Evolutionary conservation across 2,888 invertebrate genomes (phyloP), one percentile per base, ranked within the genome.

Genomic region (Carterocephalus palaemon): DNA sequence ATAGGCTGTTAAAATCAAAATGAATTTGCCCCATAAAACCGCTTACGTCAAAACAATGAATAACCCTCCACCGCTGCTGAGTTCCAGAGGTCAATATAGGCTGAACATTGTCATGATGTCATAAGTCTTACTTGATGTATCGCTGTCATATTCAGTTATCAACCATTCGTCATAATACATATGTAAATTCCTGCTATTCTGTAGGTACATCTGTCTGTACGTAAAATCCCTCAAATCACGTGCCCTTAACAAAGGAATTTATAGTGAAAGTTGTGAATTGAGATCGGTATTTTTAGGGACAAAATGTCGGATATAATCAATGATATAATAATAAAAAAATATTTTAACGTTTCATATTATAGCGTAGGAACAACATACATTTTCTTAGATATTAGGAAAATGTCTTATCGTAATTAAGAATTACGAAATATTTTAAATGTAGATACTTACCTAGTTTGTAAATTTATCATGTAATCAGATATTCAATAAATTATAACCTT

Each of bases 101-200:
- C 58, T 57, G 61, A 56, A 53, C 67, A 75, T 80, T 84, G 82
- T 80, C 72, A 67, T 61, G 55, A 49, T n/a, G n/a, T n/a, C n/a
- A n/a, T n/a, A n/a, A n/a, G n/a, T n/a, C n/a, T n/a, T n/a, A n/a
- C 49, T 61, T 84, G 85, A 85, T 79, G 69, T 75, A 85, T 82
- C 64, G 71, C 53, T 80, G 79, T 81, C 77, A 77, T 70, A 76
- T 72, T 69, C 77, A 67, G 73, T 67, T 63, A 69, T 67, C 62
- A 54, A 57, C 57, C 23, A 13, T 8, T 7, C 23, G n/a, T 49
- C 49, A 4, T 64, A 57, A 69, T 79, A 75, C 64, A 75, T 67
- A 85, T 85, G 83, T 73, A 78, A 84, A 85, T 83, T 56, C 46
- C 59, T 53, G 55, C 47, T 54, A 56, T 54, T 63, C 51, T 59